Evolutionary conservation across 2,888 invertebrate genomes (phyloP).

Genomic region (Ichneumon xanthorius): DNA sequence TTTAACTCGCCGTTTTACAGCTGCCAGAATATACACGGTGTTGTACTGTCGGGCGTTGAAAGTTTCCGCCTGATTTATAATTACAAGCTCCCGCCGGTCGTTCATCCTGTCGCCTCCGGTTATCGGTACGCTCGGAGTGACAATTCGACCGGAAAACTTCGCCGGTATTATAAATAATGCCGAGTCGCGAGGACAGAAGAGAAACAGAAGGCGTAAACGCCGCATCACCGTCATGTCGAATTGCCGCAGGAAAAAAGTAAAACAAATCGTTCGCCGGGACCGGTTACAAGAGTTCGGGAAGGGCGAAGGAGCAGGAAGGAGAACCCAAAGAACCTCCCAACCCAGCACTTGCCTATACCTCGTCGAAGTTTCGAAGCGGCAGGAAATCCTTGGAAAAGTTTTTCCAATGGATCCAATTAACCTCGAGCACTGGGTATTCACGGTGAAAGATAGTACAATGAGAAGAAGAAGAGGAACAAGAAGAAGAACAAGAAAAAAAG

Average conservation of each 20-base stretch:
- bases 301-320: slow-evolving; percentile 7
- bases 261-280: slow-evolving; percentile 14
- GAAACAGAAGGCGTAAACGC: slow-evolving; percentile 29
- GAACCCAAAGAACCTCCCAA: slow-evolving; percentile 31
- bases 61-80: slow-evolving; percentile 62
- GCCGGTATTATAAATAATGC: slow-evolving; percentile 56
- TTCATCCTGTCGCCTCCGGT: slow-evolving; percentile 5
- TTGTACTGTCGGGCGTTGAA: slow-evolving; percentile 10
- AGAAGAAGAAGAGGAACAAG: slow-evolving; percentile 46
- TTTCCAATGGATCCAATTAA: slow-evolving; percentile 72
- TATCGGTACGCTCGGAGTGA: slow-evolving; percentile 27
- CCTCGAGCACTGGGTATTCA: slow-evolving; percentile 51
- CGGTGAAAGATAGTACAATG: slow-evolving; percentile 16
- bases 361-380: slow-evolving; percentile 58
- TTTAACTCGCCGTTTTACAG: slow-evolving; percentile 57
- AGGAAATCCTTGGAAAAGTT: slow-evolving; percentile 63
- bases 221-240: slow-evolving; percentile 44
- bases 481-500: slow-evolving; percentile 14
- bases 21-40: slow-evolving; percentile 34
- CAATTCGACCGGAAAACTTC: slow-evolving; percentile 27
- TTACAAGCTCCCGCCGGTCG: slow-evolving; percentile 48
- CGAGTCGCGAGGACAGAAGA: slow-evolving; percentile 14
- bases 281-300: slow-evolving; percentile 24
- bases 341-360: slow-evolving; percentile 51
- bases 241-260: slow-evolving; percentile 32